phyloP scores from a whole-genome alignment of 2,888 invertebrate genomes.

The Drosophila demipolita region DNA sequence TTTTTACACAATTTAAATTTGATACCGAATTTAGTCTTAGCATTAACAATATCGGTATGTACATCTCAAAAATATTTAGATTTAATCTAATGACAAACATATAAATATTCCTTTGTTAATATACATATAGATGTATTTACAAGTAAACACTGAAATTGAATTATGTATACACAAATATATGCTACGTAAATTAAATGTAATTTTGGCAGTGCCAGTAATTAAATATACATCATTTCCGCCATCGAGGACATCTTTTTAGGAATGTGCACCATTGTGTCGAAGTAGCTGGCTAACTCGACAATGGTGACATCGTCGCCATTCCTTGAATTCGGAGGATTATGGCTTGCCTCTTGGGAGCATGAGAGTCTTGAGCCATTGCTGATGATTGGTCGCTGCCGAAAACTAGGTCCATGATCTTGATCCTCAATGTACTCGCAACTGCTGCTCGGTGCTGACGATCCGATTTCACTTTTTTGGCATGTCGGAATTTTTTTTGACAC shows the following conservation, averaged over 20 bases:
- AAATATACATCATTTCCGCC: constrained; percentile 99
- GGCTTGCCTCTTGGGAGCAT: constrained; percentile 93
- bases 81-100: constrained; percentile 40
- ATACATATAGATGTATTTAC: constrained; percentile 32
- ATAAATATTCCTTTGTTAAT: constrained; percentile 10
- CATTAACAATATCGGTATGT: constrained; percentile 26
- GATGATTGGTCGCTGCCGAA: constrained; percentile 12
- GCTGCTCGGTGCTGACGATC: background rate
- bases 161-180: constrained; percentile 7
- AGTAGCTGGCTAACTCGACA: constrained; percentile 97
- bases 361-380: constrained; percentile 64
- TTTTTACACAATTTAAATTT: constrained; percentile 18
- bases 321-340: constrained; percentile 76
- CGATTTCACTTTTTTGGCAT: constrained; percentile 31
- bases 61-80: constrained; percentile 22
- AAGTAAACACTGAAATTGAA: constrained; percentile 16
- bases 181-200: constrained; percentile 10
- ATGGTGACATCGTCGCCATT: constrained; percentile 91
- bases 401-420: constrained; percentile 1
- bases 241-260: constrained; percentile 99
- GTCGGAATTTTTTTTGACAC: constrained; percentile 38
- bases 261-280: constrained; percentile 97
- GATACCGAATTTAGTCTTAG: constrained; percentile 16
- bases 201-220: constrained; percentile 74
- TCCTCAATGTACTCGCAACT: constrained; percentile 7